Evolutionary conservation across 2,888 invertebrate species (phyloP).

Genomic region (Oscheius sp.): DNA sequence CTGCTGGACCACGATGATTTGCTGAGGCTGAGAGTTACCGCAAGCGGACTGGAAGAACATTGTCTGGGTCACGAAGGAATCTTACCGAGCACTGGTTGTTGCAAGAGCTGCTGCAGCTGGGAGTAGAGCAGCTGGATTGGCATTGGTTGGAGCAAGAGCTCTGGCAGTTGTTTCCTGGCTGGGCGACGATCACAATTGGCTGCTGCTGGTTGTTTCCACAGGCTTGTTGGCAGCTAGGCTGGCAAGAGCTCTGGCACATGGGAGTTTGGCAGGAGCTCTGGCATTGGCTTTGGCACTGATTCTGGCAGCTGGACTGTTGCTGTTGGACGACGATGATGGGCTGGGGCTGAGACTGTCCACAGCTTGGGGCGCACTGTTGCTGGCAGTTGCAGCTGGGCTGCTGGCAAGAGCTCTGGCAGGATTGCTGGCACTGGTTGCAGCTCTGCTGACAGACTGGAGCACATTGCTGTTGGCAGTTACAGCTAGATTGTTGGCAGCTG

Average conservation of each 20-base stretch:
- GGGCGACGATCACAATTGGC: conserved; percentile 55
- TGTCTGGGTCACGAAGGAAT: conserved; percentile 5
- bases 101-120: conserved; percentile 51
- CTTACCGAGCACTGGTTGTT: conserved; percentile 53
- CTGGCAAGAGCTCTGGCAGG: neutral
- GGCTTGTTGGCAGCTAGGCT: conserved; percentile 53
- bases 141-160: conserved; percentile 62
- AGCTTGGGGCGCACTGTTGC: conserved; percentile 33
- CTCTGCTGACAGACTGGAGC: conserved; percentile 45
- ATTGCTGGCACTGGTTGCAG: conserved; percentile 40
- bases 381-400: conserved; percentile 11
- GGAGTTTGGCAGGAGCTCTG: conserved; percentile 48
- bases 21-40: conserved; percentile 14
- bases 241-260: conserved; percentile 55
- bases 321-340: conserved; percentile 56
- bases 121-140: conserved; percentile 52
- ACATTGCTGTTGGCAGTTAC: conserved; percentile 57
- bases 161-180: conserved; percentile 55
- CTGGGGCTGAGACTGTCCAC: neutral
- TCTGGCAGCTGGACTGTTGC: conserved; percentile 54
- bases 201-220: conserved; percentile 51
- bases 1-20: conserved; percentile 52
- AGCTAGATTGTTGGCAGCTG: conserved; percentile 14
- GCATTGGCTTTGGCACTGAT: conserved; percentile 59
- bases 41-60: neutral